phyloP scores from a whole-genome alignment of 2,113 vertebrate genomes.

The Ictalurus furcatus region DNA sequence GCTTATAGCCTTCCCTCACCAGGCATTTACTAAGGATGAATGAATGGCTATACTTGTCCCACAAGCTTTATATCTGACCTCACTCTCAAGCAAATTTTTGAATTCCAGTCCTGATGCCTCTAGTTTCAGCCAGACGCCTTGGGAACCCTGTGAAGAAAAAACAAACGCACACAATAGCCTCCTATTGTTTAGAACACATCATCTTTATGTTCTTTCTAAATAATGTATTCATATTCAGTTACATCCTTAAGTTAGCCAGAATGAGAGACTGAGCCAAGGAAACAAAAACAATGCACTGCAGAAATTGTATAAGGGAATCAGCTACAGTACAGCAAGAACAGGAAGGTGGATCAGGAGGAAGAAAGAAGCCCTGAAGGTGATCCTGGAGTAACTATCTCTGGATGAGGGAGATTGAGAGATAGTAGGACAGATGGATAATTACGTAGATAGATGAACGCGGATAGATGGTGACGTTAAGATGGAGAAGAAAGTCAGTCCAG shows the following conservation, averaged over 20 bases:
- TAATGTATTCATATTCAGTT: background rate
- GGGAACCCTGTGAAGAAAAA: background rate
- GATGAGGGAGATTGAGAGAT: constrained; percentile 66
- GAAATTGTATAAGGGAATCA: background rate
- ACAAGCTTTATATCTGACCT: background rate
- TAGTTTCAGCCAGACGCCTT: background rate
- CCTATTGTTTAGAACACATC: background rate
- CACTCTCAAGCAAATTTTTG: background rate
- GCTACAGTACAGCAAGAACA: constrained; percentile 16
- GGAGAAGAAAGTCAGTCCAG: constrained; percentile 51
- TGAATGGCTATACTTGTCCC: background rate
- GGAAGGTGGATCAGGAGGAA: constrained; percentile 38
- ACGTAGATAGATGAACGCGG: constrained; percentile 63
- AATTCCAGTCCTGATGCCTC: background rate
- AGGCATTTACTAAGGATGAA: background rate
- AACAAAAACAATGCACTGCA: background rate
- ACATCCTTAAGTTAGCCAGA: background rate
- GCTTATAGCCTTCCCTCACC: background rate
- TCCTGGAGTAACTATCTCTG: constrained; percentile 31
- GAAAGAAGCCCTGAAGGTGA: background rate
- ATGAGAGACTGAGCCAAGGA: background rate
- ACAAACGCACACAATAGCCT: background rate
- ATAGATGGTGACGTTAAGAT: constrained; percentile 35
- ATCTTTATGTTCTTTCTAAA: background rate
- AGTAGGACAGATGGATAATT: constrained; percentile 72